A percentile compares a stretch with the other conserved stretches of the same genome.
Conservation (phyloP, 2,888 invertebrate genomes). For the Hydrotaea cyrtoneurina region DNA sequence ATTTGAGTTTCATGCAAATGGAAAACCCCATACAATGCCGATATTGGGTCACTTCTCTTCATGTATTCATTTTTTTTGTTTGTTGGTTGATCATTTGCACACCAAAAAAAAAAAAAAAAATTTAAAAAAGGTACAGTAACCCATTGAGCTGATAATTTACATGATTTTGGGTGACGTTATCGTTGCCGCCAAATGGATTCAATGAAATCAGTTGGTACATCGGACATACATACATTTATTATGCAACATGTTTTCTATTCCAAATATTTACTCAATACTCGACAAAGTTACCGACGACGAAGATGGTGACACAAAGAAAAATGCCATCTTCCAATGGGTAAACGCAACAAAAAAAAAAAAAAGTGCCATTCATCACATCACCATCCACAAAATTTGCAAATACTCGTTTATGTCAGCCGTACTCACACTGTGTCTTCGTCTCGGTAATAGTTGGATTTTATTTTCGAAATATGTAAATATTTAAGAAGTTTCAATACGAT, state of each 20-base stretch:
- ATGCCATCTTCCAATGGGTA: no score
- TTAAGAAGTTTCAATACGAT: neutral
- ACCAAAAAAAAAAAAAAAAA: no score
- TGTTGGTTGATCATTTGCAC: neutral
- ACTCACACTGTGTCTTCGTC: no score
- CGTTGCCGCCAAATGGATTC: neutral
- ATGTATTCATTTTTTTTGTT: neutral
- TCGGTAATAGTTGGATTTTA: neutral
- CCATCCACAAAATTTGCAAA: neutral
- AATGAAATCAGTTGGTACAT: neutral
- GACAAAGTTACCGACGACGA: neutral
- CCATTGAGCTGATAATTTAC: neutral
- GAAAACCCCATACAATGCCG: neutral
- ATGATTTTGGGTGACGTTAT: neutral
- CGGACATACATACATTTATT: neutral
- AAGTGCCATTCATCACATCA: neutral
- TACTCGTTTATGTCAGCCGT: no score
- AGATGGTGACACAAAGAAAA: no score
- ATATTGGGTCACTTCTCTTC: neutral
- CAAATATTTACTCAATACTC: neutral
- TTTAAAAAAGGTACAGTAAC: neutral
- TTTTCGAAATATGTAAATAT: neutral
- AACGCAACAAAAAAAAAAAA: no score
- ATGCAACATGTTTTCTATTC: neutral
- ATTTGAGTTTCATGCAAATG: neutral